These are phyloP conservation scores for Cyprinodon diabolis DNA, from an alignment of 2,797 vertebrate species.

Conservation along the genomic window DNA sequence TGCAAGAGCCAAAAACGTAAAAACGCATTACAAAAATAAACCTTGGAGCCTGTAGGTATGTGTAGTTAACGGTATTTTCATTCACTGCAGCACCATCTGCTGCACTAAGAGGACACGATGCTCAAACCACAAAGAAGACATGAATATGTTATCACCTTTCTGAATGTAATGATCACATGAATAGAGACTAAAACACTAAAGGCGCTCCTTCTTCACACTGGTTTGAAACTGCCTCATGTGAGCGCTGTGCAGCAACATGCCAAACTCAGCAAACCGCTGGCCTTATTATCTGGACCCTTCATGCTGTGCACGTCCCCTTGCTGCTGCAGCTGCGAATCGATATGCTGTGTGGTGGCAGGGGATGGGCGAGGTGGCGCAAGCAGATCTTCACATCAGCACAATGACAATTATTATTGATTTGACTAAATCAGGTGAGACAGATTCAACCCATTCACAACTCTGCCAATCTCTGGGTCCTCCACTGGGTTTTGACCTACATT, in stretches of 20 bases:
- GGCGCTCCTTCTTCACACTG: neutral
- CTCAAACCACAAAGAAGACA: neutral
- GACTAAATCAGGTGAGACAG: constrained; percentile 53
- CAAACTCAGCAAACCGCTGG: constrained; percentile 50
- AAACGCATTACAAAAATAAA: constrained; percentile 25
- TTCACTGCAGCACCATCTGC: constrained; percentile 10
- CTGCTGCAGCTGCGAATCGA: constrained; percentile 52
- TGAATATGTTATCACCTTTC: neutral
- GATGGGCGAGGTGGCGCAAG: constrained; percentile 19
- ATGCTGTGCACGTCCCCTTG: constrained; percentile 47
- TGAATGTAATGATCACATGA: neutral
- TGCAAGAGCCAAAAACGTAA: constrained; percentile 41
- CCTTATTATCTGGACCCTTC: constrained; percentile 41
- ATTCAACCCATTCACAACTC: constrained; percentile 57
- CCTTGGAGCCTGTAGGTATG: constrained; percentile 2
- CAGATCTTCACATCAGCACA: constrained; percentile 58
- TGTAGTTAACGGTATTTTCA: constrained; percentile 6
- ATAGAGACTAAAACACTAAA: neutral
- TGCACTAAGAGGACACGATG: neutral
- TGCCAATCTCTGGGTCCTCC: constrained; percentile 57
- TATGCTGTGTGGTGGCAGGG: constrained; percentile 42
- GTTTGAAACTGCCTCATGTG: constrained; percentile 9
- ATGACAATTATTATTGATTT: constrained; percentile 67
- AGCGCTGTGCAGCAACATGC: constrained; percentile 46
- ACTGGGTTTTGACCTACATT: constrained; percentile 80